Conservation (phyloP, 37 sponge, comb jelly and placozoan genomes). For the Ianthella basta region DNA sequence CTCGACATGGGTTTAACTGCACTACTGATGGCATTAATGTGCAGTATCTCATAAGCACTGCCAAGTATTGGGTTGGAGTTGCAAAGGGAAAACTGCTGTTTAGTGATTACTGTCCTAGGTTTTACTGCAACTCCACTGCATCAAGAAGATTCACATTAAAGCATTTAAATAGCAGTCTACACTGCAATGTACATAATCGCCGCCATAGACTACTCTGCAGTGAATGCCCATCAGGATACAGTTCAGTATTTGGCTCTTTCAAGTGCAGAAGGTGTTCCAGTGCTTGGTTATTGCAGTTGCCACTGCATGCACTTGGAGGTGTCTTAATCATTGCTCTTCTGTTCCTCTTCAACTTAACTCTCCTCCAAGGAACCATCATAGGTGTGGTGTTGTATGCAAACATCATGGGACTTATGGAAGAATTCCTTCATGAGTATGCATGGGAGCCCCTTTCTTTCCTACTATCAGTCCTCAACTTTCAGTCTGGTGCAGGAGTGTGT, state of each 20-base stretch:
- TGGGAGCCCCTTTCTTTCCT: not conserved
- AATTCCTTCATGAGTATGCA: not conserved
- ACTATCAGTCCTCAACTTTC: not conserved
- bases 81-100: not conserved
- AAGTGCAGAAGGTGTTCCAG: constrained; percentile 32
- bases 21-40: too few relatives aligned
- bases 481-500: not conserved
- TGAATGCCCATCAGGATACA: constrained; percentile 31
- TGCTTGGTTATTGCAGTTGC: constrained; percentile 16
- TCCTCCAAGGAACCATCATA: constrained; percentile 41
- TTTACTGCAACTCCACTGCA: not conserved
- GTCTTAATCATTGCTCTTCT: constrained; percentile 35
- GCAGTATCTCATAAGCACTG: too few relatives aligned
- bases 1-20: too few relatives aligned
- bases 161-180: not conserved
- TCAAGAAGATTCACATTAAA: not conserved
- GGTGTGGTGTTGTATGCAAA: constrained; percentile 58
- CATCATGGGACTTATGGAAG: constrained; percentile 8
- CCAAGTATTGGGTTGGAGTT: not conserved
- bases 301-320: constrained; percentile 33
- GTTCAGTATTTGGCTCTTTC: constrained; percentile 35
- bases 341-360: constrained; percentile 35
- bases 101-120: not conserved
- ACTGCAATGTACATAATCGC: not conserved
- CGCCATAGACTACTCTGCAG: constrained; percentile 51